A percentile compares a stretch with the other conserved stretches of the same genome.
These are phyloP conservation scores for Tubiluchus corallicola DNA, from an alignment of 2,888 invertebrate genomes.

Conservation along the genomic window DNA sequence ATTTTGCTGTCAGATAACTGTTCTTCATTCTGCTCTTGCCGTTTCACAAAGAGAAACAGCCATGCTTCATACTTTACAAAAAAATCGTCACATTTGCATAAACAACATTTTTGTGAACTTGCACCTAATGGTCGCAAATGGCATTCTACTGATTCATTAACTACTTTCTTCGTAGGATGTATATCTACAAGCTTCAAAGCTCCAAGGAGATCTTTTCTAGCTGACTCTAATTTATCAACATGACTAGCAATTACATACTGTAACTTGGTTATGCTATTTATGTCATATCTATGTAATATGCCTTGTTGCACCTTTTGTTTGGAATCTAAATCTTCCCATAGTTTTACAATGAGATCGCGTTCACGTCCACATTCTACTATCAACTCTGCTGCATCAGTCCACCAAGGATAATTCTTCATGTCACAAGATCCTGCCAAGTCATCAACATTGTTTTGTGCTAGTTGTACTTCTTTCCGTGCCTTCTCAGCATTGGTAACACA, in stretches of 20 bases:
- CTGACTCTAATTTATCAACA: constrained; percentile 24
- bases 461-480: too few species aligned
- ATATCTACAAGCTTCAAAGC: constrained; percentile 23
- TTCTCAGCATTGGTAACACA: constrained; percentile 18
- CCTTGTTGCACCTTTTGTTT: too few species aligned
- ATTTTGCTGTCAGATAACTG: too few species aligned
- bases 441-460: too few species aligned
- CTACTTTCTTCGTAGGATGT: constrained; percentile 24
- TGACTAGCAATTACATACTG: constrained; percentile 25
- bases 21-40: too few species aligned
- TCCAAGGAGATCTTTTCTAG: constrained; percentile 23
- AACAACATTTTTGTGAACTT: too few species aligned
- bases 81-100: constrained; percentile 28
- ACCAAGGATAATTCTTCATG: constrained; percentile 22
- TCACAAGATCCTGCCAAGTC: too few species aligned
- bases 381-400: constrained; percentile 21
- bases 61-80: constrained; percentile 31
- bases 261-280: too few species aligned
- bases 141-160: constrained; percentile 37
- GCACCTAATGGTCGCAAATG: constrained; percentile 35
- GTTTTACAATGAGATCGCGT: constrained; percentile 18
- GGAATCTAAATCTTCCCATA: constrained; percentile 22
- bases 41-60: constrained; percentile 37
- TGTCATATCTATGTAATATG: too few species aligned
- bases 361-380: constrained; percentile 16